Evolutionary conservation across 2,113 vertebrate species (phyloP), one percentile per base, ranked within the genome.

Genomic region (Prinia subflava): DNA sequence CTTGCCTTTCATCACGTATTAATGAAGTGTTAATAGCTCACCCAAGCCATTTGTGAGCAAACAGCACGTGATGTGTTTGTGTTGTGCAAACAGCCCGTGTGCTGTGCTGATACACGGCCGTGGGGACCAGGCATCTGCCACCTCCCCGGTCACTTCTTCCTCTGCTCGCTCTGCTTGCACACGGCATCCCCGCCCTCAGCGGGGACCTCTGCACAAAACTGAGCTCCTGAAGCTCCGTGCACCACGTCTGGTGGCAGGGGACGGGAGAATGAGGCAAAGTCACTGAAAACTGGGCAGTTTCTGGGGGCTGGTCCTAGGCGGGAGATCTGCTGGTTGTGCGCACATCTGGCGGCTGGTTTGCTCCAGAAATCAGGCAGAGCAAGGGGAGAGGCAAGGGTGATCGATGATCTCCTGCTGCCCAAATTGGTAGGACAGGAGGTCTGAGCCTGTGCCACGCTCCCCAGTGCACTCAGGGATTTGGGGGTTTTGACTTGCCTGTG

Each of bases 1-100:
- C 92, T 95, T 92, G 93, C 85, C 88, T 96, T 96, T 95, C 96
- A 95, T 96, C 90, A 92, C 7, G 23, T 89, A 96, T 97, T 97
- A 97, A 96, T 95, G 95, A 97, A 87, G 88, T 71, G 92, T 78
- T 96, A 96, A 96, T 96, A 87, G 93, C 93, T 90, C 88, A 69
- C 93, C 92, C 94, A 78, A 89, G 95, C 86, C 93, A 30, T 71
- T 95, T 93, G 82, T 92, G 88, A 94, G 92, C 94, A 96, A 97
- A 97, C 27, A 89, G 39, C 69, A 25, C 2, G 44, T 42, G 93
- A 57, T 7, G 53, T 8, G 50, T 89, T 82, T 85, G 89, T 62
- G 93, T 70, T 49, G 87, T 44, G 90, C 90, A 52, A 93, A 70
- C 75, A 95, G 55, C 55, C 82, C 33, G 3, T 7, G 75, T 20